A percentile compares a stretch with the other conserved stretches of the same genome.
Conservation (phyloP, 2,797 vertebrate genomes). For the Antennarius maculatus region DNA sequence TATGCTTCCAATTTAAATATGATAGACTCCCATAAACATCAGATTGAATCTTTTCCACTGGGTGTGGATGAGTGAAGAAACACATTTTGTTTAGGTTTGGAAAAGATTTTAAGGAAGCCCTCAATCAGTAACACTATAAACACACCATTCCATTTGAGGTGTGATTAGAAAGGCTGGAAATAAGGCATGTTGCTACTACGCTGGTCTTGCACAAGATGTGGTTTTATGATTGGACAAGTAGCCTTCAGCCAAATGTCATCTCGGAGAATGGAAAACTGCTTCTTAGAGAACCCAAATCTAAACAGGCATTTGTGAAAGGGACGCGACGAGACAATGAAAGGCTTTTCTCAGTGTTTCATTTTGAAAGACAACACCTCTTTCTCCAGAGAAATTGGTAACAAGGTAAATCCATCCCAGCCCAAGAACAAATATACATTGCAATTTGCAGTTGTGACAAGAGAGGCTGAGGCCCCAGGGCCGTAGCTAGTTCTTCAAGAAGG, state of each 20-base stretch:
- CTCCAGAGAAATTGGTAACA: conserved; percentile 38
- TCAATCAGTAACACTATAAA: conserved; percentile 79
- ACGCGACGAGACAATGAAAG: conserved; percentile 29
- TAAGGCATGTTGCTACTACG: conserved; percentile 60
- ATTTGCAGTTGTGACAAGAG: conserved; percentile 59
- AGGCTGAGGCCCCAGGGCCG: conserved; percentile 29
- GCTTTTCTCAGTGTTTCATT: conserved; percentile 36
- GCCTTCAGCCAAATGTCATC: conserved; percentile 68
- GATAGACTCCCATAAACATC: conserved; percentile 51
- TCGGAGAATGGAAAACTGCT: conserved; percentile 62
- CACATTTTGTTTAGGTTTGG: conserved; percentile 78
- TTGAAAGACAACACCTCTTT: conserved; percentile 54
- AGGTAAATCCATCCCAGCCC: conserved; percentile 62
- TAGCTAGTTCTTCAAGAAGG: conserved; percentile 20
- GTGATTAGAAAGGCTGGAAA: conserved; percentile 74
- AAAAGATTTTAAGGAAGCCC: conserved; percentile 77
- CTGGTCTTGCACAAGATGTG: conserved; percentile 71
- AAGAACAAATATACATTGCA: conserved; percentile 72
- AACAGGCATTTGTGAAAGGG: conserved; percentile 63
- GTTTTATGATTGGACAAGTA: conserved; percentile 70
- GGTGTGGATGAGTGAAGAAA: conserved; percentile 69
- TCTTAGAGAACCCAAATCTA: conserved; percentile 66
- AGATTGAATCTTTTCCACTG: conserved; percentile 64
- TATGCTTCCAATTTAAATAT: conserved; percentile 64
- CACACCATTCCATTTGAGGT: conserved; percentile 74